Evolutionary conservation across 2,113 vertebrate species (phyloP), one percentile per base, ranked within the genome.

Genomic region (Micronycteris hirsuta): DNA sequence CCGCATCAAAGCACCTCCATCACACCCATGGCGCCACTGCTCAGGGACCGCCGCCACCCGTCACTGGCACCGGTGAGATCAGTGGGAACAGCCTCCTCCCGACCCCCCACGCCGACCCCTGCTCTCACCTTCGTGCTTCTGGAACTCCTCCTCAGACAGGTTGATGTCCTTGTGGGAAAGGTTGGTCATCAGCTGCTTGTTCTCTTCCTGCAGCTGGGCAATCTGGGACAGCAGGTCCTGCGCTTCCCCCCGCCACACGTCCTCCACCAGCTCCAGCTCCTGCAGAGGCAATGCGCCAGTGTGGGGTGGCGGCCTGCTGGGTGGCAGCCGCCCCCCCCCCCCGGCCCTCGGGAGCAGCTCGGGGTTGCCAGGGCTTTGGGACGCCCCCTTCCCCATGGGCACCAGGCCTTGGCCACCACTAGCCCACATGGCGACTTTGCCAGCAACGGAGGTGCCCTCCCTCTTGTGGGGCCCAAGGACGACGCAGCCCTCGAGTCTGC

Each of bases 211-310:
- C 89, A 99, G 99, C 98, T 99, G 99, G 26, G 99, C 98, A 54
- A 99, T 99, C 97, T 99, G 99, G 52, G 99, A 99, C 19, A 99
- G 98, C 47, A 99, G 99, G 83, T 99, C 99, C 97, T 99, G 99
- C 0, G 99, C 99, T 95, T 99, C 99, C n/a, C 99, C 99, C 88
- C 99, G 98, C 99, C 99, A 99, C 71, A 99, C 99, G 26, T 99
- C 99, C 92, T 99, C 99, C 97, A 99, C 99, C 97, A 99, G 98
- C 97, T 99, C 99, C 97, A 99, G 98, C 95, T 99, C 99, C 99
- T 99, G 94, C 24, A 2, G 5, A 6, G 49, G 52, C 0, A 1
- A 65, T 4, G 43, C 52, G 68, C 22, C 43, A 0, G 52, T 1
- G 1, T 0, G 7, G 13, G 36, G 54, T 81, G 10, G 87, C 7